These are phyloP conservation scores for Octopus bimaculoides DNA, from an alignment of 1,140 invertebrate genomes.

Conservation along the genomic window DNA sequence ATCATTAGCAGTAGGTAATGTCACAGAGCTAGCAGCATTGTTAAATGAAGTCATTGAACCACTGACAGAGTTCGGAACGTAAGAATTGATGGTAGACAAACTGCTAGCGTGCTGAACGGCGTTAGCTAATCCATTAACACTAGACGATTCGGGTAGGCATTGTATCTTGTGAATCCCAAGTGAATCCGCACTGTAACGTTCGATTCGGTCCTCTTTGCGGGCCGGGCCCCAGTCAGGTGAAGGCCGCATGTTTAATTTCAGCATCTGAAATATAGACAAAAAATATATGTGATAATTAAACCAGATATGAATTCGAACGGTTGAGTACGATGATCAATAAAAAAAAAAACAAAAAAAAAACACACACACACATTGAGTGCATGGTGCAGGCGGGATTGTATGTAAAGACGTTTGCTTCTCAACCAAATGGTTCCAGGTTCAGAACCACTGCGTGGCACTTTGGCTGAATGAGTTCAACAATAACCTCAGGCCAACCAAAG, in stretches of 20 bases:
- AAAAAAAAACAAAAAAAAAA: no score
- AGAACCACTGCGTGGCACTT: no score
- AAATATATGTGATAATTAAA: background rate
- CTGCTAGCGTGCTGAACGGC: background rate
- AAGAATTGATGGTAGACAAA: background rate
- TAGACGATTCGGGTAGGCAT: background rate
- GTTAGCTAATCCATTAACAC: background rate
- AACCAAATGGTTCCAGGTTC: no score
- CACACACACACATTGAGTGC: no score
- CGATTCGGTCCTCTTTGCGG: constrained; percentile 22
- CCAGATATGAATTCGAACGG: background rate
- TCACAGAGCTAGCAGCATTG: background rate
- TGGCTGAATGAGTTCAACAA: no score
- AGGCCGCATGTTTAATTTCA: constrained; percentile 27
- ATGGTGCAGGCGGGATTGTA: no score
- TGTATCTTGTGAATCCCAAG: background rate
- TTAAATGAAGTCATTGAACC: background rate
- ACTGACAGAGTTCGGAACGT: background rate
- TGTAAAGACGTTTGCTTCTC: no score
- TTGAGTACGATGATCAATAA: background rate
- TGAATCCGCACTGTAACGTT: constrained; percentile 21
- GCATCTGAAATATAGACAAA: constrained; percentile 22
- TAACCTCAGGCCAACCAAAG: no score
- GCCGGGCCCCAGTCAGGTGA: constrained; percentile 34
- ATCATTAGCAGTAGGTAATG: background rate